phyloP scores from a whole-genome alignment of 2,888 invertebrate species.

The Habroteleia sp. region DNA sequence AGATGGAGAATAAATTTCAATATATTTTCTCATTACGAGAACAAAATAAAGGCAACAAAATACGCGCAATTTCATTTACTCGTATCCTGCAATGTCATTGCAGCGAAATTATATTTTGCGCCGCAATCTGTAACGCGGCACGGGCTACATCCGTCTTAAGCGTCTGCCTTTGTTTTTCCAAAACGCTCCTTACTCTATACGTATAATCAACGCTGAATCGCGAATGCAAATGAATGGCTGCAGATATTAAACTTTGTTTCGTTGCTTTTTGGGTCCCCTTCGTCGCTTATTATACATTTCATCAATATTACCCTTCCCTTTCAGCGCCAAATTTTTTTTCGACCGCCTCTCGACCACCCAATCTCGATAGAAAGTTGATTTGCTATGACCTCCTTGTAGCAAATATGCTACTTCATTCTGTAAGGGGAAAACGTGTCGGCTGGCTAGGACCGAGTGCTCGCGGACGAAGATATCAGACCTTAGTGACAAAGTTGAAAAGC shows the following conservation, averaged over 20 bases:
- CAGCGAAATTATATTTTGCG: conserved; percentile 54
- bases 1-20: conserved; percentile 52
- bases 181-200: conserved; percentile 47
- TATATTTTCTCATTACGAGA: conserved; percentile 58
- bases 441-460: conserved; percentile 28
- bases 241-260: conserved; percentile 48
- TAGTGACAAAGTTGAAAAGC: conserved; percentile 42
- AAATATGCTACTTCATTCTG: conserved; percentile 78
- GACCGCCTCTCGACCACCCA: conserved; percentile 48
- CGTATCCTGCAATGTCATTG: conserved; percentile 58
- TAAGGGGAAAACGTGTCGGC: conserved; percentile 57
- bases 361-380: conserved; percentile 77
- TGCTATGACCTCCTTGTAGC: conserved; percentile 77
- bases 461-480: conserved; percentile 16
- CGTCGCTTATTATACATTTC: conserved; percentile 56
- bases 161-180: conserved; percentile 55
- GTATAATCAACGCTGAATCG: conserved; percentile 57
- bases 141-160: conserved; percentile 44
- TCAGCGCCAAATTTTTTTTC: conserved; percentile 8
- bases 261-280: conserved; percentile 19
- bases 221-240: conserved; percentile 56
- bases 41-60: conserved; percentile 46
- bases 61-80: conserved; percentile 50
- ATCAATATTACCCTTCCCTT: conserved; percentile 50
- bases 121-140: conserved; percentile 44